Conservation (phyloP, 2,888 invertebrate species). For the Isoperla grammatica region DNA sequence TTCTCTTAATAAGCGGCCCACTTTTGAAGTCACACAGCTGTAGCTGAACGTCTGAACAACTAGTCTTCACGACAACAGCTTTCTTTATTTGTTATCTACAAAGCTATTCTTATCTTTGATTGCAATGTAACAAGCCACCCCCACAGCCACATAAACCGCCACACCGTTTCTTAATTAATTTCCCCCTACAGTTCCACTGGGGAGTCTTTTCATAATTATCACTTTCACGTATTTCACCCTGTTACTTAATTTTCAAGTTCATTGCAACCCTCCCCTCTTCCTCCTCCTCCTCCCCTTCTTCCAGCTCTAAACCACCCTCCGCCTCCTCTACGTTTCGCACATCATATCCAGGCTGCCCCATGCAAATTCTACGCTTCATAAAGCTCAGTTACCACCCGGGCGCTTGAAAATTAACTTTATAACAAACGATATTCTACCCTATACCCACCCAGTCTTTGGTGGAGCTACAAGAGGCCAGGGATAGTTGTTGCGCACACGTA, state of each 20-base stretch:
- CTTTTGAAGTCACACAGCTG: not conserved
- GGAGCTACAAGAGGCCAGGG: too few relatives aligned
- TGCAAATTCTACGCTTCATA: not conserved
- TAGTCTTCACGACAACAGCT: not conserved
- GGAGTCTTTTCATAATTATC: slow-evolving; percentile 7
- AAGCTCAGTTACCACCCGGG: too few relatives aligned
- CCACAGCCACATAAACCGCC: not conserved
- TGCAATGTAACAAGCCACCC: not conserved
- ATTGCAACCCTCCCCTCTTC: not conserved
- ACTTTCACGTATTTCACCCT: slow-evolving; percentile 16
- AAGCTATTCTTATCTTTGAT: not conserved
- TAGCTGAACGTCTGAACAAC: not conserved
- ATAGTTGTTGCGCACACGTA: too few relatives aligned
- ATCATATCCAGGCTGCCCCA: not conserved
- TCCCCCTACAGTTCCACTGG: not conserved
- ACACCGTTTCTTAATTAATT: slow-evolving; percentile 9
- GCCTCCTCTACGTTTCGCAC: not conserved
- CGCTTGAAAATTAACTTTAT: too few relatives aligned
- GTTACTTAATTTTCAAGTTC: slow-evolving; percentile 16
- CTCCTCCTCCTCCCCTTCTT: not conserved
- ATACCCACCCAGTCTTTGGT: too few relatives aligned
- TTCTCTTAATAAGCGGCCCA: not conserved
- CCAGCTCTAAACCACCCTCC: not conserved
- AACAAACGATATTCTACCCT: too few relatives aligned
- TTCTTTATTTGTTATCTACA: not conserved